A percentile compares a stretch with the other conserved stretches of the same genome.
These are phyloP conservation scores for Trissoscelio sp. DNA, from an alignment of 2,888 invertebrate genomes.

Conservation along the genomic window DNA sequence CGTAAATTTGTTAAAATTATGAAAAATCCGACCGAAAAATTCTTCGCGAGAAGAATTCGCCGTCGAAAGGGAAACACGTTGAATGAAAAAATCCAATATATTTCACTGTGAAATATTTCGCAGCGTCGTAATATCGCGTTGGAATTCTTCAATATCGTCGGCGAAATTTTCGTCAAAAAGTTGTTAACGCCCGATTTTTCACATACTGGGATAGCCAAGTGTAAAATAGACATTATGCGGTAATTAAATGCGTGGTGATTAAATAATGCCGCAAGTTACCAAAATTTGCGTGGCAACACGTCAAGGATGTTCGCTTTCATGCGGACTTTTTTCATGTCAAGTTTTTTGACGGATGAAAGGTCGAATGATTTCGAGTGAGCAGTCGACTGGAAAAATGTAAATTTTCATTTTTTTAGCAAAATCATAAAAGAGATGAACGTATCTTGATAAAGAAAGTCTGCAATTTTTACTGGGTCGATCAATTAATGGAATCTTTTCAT, in stretches of 20 bases:
- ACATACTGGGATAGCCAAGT: background rate
- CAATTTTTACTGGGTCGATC: no score
- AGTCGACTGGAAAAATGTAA: constrained; percentile 1
- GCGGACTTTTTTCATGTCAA: background rate
- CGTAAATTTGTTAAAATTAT: constrained; percentile 57
- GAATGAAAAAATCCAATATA: constrained; percentile 64
- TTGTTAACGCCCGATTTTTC: constrained; percentile 42
- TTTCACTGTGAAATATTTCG: constrained; percentile 51
- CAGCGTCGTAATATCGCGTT: constrained; percentile 53
- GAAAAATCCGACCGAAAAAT: constrained; percentile 52
- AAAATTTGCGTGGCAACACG: constrained; percentile 16
- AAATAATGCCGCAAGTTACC: constrained; percentile 13
- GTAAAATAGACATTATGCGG: background rate
- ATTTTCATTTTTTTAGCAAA: background rate
- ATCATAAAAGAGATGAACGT: no score
- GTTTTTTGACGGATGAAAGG: background rate
- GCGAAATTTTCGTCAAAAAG: constrained; percentile 44
- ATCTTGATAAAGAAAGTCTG: no score
- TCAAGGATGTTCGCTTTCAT: constrained; percentile 11
- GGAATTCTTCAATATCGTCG: constrained; percentile 63
- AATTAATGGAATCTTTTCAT: no score
- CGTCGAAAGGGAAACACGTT: constrained; percentile 36
- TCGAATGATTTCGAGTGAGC: background rate
- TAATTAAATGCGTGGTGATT: constrained; percentile 25
- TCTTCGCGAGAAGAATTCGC: constrained; percentile 49